Evolutionary conservation across 2,797 vertebrate species (phyloP), one percentile per base, ranked within the genome.

Genomic region (Sebastes oblongus): DNA sequence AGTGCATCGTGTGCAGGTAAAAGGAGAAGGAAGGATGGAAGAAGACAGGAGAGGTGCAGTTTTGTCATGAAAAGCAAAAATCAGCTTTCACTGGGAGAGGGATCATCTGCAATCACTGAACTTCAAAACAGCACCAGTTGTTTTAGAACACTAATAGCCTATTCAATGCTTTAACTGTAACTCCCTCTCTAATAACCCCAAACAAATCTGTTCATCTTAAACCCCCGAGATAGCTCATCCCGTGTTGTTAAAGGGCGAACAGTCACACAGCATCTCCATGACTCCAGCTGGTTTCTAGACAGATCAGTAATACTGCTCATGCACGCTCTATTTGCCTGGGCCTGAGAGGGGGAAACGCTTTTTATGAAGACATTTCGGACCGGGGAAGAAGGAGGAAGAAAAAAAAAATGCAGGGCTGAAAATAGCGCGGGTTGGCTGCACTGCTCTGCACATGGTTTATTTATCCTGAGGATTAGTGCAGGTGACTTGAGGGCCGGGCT

Each of bases 381-480:
- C 0, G 55, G 24, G 72, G 66, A 59, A 73, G 81, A 59, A 50
- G 54, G 10, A 25, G 24, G n/a, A 54, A 42, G 14, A 39, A 36
- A 56, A 56, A 46, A 32, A 66, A 81, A 86, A 78, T 77, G 85
- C 50, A 22, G 70, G 72, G 80, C 91, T 91, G 92, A 93, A 93
- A 93, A 94, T 94, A 94, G 92, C 88, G 73, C 42, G 42, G 67
- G 78, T 84, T 75, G 83, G 78, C 90, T 90, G 91, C 90, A 71
- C 77, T 66, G 77, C 86, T 88, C 82, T 86, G 77, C 86, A 78
- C 91, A 94, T 94, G 92, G 87, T 93, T 95, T 95, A 95, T 95
- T 95, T 89, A 94, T 93, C 87, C 78, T 67, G 83, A 87, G 88
- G 89, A 92, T 93, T 91, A 92, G 88, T 89, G 92, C 91, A 93